Percentiles rank a stretch among this genome's conserved stretches.
phyloP scores from a whole-genome alignment of 2,888 invertebrate genomes.

The Polydrusus tereticollis region DNA sequence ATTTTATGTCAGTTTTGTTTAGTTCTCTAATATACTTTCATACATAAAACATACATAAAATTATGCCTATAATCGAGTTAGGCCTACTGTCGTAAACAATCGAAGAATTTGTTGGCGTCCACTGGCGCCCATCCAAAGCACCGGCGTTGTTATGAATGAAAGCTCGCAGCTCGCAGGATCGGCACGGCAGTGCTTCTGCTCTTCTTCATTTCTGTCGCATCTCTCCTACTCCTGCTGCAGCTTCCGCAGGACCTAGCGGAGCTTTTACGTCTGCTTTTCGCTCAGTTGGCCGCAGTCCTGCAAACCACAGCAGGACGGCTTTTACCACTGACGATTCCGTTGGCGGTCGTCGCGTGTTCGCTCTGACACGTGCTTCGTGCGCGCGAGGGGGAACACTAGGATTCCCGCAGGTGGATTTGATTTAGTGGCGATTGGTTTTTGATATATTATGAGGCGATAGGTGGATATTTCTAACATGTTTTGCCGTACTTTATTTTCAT shows the following conservation, averaged over 20 bases:
- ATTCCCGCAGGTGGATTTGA: conserved; percentile 34
- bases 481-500: neutral
- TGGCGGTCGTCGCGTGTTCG: conserved; percentile 32
- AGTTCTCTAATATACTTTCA: too few relatives aligned
- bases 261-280: conserved; percentile 30
- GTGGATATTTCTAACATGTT: conserved; percentile 11
- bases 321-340: conserved; percentile 14
- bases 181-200: neutral
- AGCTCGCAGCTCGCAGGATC: conserved; percentile 15
- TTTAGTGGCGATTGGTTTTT: conserved; percentile 4
- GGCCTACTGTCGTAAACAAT: too few relatives aligned
- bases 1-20: too few relatives aligned
- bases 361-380: conserved; percentile 17
- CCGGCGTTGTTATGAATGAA: conserved; percentile 1
- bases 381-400: conserved; percentile 4
- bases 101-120: neutral
- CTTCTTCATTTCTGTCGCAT: conserved; percentile 37
- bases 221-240: conserved; percentile 37
- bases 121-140: neutral
- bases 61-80: too few relatives aligned
- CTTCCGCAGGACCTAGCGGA: conserved; percentile 32
- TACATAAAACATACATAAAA: too few relatives aligned
- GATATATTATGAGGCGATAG: neutral
- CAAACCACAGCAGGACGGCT: conserved; percentile 28
- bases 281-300: conserved; percentile 39